phyloP scores from a whole-genome alignment of 1,140 invertebrate genomes.

The Neelides sp. region DNA sequence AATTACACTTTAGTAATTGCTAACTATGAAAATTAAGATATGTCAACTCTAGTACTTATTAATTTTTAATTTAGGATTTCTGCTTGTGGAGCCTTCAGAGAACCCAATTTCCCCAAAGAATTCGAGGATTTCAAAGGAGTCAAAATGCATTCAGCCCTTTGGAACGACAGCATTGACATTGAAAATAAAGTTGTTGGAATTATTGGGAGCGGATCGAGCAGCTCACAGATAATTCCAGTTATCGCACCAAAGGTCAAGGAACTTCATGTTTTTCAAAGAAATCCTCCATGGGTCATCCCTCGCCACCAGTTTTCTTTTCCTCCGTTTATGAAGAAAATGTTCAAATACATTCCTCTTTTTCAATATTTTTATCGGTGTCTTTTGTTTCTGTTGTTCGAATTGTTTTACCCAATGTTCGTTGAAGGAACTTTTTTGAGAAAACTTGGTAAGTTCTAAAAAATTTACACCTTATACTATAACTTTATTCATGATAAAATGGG shows the following conservation, averaged over 20 bases:
- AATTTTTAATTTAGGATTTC: constrained; percentile 11
- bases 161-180: constrained; percentile 11
- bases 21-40: not conserved
- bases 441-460: too few relatives aligned
- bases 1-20: not conserved
- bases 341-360: constrained; percentile 4
- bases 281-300: constrained; percentile 11
- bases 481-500: too few relatives aligned
- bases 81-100: constrained; percentile 10
- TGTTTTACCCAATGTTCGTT: too few relatives aligned
- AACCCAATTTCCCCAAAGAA: constrained; percentile 16
- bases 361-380: not conserved
- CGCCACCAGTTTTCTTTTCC: constrained; percentile 8
- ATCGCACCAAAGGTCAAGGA: constrained; percentile 16
- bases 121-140: constrained; percentile 15
- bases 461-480: too few relatives aligned
- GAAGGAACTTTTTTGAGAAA: too few relatives aligned
- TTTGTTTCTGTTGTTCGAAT: constrained; percentile 6
- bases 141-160: constrained; percentile 13
- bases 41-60: not conserved
- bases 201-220: constrained; percentile 20
- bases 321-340: not conserved
- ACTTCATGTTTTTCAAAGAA: constrained; percentile 17
- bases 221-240: constrained; percentile 20
- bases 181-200: constrained; percentile 20